Percentiles rank a stretch among this genome's conserved stretches.
phyloP scores from a whole-genome alignment of 2,888 invertebrate species.

The Dendrolimus pini region DNA sequence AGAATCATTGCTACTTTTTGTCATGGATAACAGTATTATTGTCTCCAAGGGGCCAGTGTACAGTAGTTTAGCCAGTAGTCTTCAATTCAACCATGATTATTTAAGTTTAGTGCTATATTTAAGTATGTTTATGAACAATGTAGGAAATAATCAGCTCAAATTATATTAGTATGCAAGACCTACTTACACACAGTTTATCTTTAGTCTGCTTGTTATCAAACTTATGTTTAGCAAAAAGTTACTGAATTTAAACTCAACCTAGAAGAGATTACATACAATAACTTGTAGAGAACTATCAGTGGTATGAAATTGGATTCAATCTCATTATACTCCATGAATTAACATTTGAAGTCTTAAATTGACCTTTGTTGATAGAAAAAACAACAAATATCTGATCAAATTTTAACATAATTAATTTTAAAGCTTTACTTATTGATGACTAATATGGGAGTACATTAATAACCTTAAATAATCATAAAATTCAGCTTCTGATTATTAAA shows the following conservation, averaged over 20 bases:
- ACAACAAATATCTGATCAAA: too few relatives aligned
- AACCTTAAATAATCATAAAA: too few relatives aligned
- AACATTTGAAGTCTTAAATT: too few relatives aligned
- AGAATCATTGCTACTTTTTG: slow-evolving; percentile 48
- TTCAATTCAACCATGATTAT: slow-evolving; percentile 7
- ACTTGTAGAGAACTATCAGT: too few relatives aligned
- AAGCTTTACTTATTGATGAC: too few relatives aligned
- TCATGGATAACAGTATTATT: slow-evolving; percentile 35
- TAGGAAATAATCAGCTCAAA: slow-evolving; percentile 7
- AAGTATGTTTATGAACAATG: slow-evolving; percentile 2
- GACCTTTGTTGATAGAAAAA: too few relatives aligned
- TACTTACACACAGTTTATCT: slow-evolving; percentile 19
- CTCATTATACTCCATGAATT: too few relatives aligned
- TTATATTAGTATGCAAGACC: slow-evolving; percentile 24
- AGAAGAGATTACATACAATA: background rate
- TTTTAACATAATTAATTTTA: too few relatives aligned
- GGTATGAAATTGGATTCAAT: too few relatives aligned
- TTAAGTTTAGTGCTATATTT: slow-evolving; percentile 4
- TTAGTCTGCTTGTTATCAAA: background rate
- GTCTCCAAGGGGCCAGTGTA: slow-evolving; percentile 19
- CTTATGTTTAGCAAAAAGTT: background rate
- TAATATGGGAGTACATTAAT: too few relatives aligned
- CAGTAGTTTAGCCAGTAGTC: slow-evolving; percentile 13
- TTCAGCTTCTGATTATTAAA: too few relatives aligned
- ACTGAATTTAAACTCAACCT: background rate